A percentile compares a stretch with the other conserved stretches of the same genome.
These are phyloP conservation scores for Torymus auratus DNA, from an alignment of 2,888 invertebrate species.

Conservation along the genomic window DNA sequence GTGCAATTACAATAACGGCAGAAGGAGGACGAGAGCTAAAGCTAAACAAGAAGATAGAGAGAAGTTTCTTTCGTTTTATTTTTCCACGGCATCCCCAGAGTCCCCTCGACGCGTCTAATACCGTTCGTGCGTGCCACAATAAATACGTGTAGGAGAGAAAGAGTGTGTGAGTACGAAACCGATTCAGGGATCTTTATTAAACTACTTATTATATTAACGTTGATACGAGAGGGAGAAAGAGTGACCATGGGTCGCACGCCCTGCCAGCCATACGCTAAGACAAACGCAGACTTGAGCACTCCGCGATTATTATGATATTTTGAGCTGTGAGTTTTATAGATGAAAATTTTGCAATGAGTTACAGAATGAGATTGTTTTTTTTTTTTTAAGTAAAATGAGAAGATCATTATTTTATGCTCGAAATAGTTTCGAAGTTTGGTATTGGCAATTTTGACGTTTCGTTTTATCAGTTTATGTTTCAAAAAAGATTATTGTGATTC, in stretches of 20 bases:
- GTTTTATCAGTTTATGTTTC: no score
- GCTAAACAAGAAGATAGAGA: not conserved
- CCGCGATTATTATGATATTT: not conserved
- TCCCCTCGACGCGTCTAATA: constrained; percentile 12
- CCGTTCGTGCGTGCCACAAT: constrained; percentile 57
- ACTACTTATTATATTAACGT: constrained; percentile 67
- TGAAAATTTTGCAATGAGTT: not conserved
- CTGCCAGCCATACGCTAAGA: constrained; percentile 34
- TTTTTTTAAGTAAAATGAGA: not conserved
- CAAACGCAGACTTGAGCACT: constrained; percentile 43
- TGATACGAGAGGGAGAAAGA: constrained; percentile 63
- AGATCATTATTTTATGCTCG: no score
- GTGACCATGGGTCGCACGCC: not conserved
- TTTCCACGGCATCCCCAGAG: constrained; percentile 1
- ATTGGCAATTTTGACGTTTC: no score
- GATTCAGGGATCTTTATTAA: constrained; percentile 75
- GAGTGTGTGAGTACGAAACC: constrained; percentile 3
- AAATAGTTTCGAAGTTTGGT: no score
- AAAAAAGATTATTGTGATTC: not conserved
- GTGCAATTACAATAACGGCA: constrained; percentile 46
- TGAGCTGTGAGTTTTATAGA: not conserved
- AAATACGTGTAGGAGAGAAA: constrained; percentile 42
- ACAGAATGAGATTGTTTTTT: not conserved
- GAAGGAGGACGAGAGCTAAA: constrained; percentile 33
- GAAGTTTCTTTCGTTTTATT: constrained; percentile 15